Conservation (phyloP, 1,140 invertebrate genomes). For the Drosophila murphyi region DNA sequence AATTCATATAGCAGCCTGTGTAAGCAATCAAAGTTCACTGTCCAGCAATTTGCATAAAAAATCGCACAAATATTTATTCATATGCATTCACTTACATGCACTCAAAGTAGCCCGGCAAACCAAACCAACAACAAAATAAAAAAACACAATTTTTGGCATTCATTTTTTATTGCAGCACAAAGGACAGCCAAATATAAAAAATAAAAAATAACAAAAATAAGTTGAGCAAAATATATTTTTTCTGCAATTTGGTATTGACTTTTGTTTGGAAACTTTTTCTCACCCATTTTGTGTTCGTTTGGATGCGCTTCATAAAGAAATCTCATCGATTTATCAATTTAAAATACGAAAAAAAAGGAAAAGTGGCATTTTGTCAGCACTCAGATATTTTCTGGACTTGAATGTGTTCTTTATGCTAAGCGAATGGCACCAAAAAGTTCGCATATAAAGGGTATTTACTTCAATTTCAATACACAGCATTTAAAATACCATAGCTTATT, state of each 20-base stretch:
- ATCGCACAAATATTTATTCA: constrained; percentile 61
- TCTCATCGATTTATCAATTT: constrained; percentile 63
- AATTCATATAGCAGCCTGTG: constrained; percentile 3
- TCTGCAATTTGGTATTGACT: constrained; percentile 29
- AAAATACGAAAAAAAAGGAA: constrained; percentile 26
- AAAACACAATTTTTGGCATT: constrained; percentile 41
- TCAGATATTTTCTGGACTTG: constrained; percentile 30
- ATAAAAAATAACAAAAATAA: constrained; percentile 1
- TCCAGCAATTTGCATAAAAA: constrained; percentile 52
- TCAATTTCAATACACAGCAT: not conserved
- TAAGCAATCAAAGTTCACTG: constrained; percentile 21
- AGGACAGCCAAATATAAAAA: constrained; percentile 19
- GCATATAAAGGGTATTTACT: not conserved
- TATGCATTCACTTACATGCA: constrained; percentile 65
- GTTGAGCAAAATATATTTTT: constrained; percentile 32
- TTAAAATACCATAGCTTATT: not conserved
- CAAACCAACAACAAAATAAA: constrained; percentile 23
- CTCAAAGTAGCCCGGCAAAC: constrained; percentile 38
- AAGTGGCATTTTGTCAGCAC: constrained; percentile 27
- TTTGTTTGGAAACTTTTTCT: constrained; percentile 55
- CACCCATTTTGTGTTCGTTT: constrained; percentile 39
- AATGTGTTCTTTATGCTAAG: constrained; percentile 56
- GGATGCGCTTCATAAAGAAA: constrained; percentile 60
- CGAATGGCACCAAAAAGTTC: constrained; percentile 11
- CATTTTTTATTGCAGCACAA: constrained; percentile 56